Percentiles rank a stretch among this genome's conserved stretches.
These are phyloP conservation scores for Sus cebifrons DNA, from an alignment of 2,797 vertebrate species.

Conservation along the genomic window DNA sequence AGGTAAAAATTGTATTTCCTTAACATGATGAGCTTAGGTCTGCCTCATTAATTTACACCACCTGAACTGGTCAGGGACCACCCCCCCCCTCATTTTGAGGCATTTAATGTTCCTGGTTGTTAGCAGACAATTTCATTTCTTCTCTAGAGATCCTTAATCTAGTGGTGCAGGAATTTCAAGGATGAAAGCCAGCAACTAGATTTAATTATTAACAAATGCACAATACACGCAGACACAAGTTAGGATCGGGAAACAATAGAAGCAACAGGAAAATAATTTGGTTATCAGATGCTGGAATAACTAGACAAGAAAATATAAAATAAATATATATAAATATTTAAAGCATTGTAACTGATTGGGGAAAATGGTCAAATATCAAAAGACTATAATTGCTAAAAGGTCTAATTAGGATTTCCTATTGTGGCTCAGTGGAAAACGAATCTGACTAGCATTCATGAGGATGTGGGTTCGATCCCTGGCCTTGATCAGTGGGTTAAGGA, in stretches of 20 bases:
- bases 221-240: neutral
- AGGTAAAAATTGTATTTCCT: neutral
- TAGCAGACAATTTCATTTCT: neutral
- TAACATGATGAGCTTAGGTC: neutral
- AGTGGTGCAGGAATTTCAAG: neutral
- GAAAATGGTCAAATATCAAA: neutral
- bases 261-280: neutral
- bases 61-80: neutral
- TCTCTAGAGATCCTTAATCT: neutral
- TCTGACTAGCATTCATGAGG: no score
- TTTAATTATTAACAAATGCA: conserved; percentile 1
- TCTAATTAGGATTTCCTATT: neutral
- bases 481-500: no score
- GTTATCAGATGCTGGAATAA: conserved; percentile 27
- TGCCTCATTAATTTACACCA: neutral
- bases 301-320: neutral
- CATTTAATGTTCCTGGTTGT: neutral
- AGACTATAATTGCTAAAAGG: neutral
- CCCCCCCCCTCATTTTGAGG: neutral
- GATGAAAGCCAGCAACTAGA: neutral
- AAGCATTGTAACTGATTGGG: neutral
- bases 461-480: no score
- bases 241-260: neutral
- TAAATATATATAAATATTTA: neutral
- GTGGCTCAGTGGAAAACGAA: no score